Percentiles rank a stretch among this genome's conserved stretches.
These are phyloP conservation scores for Varroa destructor DNA, from an alignment of 1,140 invertebrate species.

Conservation along the genomic window DNA sequence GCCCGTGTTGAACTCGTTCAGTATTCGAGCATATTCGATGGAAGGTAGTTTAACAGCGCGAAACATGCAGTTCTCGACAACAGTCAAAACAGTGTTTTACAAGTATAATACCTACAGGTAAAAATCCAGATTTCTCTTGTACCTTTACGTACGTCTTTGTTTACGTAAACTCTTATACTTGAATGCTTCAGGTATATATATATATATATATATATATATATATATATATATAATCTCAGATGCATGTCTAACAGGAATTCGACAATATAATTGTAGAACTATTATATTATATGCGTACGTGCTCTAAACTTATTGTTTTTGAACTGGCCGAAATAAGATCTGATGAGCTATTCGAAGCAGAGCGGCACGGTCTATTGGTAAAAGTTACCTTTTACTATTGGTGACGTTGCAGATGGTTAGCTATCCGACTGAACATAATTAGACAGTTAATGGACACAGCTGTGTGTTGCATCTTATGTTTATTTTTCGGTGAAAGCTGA, in stretches of 20 bases:
- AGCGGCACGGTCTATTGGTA: too few relatives aligned
- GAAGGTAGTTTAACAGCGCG: slow-evolving; percentile 36
- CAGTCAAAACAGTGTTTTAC: slow-evolving; percentile 44
- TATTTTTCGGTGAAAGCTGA: background rate
- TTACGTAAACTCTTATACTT: too few relatives aligned
- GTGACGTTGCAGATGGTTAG: slow-evolving; percentile 38
- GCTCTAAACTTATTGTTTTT: too few relatives aligned
- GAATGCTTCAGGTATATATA: background rate
- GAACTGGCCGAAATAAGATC: too few relatives aligned
- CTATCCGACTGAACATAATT: slow-evolving; percentile 40
- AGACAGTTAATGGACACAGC: slow-evolving; percentile 38
- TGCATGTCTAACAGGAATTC: background rate
- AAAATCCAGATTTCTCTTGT: too few relatives aligned
- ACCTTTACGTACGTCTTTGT: too few relatives aligned
- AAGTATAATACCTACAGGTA: slow-evolving; percentile 40
- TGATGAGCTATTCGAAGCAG: too few relatives aligned
- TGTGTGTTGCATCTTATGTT: background rate
- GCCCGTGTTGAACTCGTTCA: slow-evolving; percentile 93
- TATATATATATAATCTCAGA: background rate
- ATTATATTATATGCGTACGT: too few relatives aligned
- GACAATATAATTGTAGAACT: background rate
- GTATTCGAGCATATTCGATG: slow-evolving; percentile 44
- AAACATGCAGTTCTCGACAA: slow-evolving; percentile 45
- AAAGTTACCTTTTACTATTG: background rate
- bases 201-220: too few relatives aligned